A percentile compares a stretch with the other conserved stretches of the same genome.
phyloP scores from a whole-genome alignment of 2,113 vertebrate species.

The Formicarius rufipectus region DNA sequence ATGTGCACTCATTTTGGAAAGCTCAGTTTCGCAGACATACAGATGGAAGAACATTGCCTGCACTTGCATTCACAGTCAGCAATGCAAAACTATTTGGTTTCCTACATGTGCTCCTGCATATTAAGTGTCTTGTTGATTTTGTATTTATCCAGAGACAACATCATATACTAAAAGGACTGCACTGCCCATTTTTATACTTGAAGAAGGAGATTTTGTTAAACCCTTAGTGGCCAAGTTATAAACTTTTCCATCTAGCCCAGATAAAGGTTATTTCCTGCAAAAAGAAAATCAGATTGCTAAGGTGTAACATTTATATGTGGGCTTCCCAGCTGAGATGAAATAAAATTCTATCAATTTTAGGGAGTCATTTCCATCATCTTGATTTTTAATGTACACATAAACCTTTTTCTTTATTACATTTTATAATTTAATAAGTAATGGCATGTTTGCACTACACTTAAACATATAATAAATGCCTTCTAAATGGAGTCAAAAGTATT shows the following conservation, averaged over 20 bases:
- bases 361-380: constrained; percentile 11
- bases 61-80: background rate
- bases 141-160: background rate
- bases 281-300: constrained; percentile 8
- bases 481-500: constrained; percentile 16
- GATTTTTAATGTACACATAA: background rate
- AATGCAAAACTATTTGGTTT: background rate
- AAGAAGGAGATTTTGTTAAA: constrained; percentile 18
- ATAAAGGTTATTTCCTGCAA: background rate
- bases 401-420: background rate
- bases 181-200: background rate
- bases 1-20: background rate
- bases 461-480: constrained; percentile 20
- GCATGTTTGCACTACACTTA: background rate
- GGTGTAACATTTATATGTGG: background rate
- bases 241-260: background rate
- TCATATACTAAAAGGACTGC: background rate
- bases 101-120: background rate
- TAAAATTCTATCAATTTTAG: background rate
- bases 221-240: background rate
- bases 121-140: background rate
- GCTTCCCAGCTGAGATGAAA: background rate
- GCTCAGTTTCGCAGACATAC: background rate
- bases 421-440: background rate
- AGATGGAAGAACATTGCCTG: background rate